Percentiles rank a stretch among this genome's conserved stretches.
These are phyloP conservation scores for Thalassoma bifasciatum DNA, from an alignment of 2,113 vertebrate genomes.

Conservation along the genomic window DNA sequence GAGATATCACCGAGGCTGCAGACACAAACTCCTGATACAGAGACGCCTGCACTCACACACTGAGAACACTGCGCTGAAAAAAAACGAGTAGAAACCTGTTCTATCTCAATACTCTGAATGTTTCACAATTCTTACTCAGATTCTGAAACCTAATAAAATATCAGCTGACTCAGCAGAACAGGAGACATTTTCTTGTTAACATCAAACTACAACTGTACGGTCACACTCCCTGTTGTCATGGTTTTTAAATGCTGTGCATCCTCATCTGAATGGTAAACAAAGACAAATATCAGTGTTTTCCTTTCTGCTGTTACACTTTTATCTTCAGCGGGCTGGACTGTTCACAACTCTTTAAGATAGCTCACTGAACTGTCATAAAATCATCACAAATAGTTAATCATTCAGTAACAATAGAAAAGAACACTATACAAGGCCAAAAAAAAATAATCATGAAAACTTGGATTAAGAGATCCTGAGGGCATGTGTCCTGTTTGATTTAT, in stretches of 20 bases:
- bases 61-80: not conserved
- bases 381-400: no score
- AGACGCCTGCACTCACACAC: not conserved
- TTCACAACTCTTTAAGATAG: no score
- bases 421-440: no score
- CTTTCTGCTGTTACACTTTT: no score
- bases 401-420: no score
- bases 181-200: not conserved
- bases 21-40: not conserved
- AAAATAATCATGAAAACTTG: no score
- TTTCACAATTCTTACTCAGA: not conserved
- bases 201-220: not conserved
- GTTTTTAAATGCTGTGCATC: not conserved
- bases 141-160: not conserved
- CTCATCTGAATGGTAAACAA: not conserved
- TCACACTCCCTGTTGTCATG: not conserved
- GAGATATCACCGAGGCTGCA: not conserved
- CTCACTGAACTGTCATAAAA: no score
- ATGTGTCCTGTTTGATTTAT: no score
- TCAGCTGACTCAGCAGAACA: not conserved
- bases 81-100: constrained; percentile 1
- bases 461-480: no score
- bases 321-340: no score
- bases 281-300: not conserved
- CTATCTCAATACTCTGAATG: not conserved